Conservation (phyloP, 2,797 vertebrate genomes). For the Pyrocephalus nanus region DNA sequence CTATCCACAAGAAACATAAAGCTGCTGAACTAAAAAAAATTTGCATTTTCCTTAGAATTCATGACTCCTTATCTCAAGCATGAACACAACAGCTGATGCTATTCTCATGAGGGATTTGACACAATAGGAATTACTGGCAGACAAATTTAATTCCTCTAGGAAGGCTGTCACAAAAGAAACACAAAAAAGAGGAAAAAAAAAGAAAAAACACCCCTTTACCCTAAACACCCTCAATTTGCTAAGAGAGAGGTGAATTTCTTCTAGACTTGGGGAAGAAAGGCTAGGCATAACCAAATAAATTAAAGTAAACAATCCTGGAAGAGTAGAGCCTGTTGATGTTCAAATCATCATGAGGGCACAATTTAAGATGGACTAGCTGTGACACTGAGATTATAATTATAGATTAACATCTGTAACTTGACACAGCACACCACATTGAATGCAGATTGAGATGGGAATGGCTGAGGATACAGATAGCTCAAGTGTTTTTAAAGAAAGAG, state of each 20-base stretch:
- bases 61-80: conserved; percentile 67
- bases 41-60: conserved; percentile 65
- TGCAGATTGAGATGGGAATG: not conserved
- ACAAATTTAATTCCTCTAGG: conserved; percentile 63
- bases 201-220: too few species aligned
- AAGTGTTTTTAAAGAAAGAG: not conserved
- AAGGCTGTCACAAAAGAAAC: not conserved
- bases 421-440: not conserved
- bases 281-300: not conserved
- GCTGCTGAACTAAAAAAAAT: conserved; percentile 43
- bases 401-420: not conserved
- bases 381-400: not conserved
- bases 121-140: conserved; percentile 67
- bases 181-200: not conserved
- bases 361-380: not conserved
- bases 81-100: conserved; percentile 69
- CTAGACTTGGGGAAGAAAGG: not conserved
- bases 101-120: conserved; percentile 71
- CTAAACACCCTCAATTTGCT: not conserved
- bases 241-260: conserved; percentile 9
- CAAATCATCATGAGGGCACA: not conserved
- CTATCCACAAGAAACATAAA: conserved; percentile 53
- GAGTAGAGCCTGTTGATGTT: not conserved
- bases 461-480: not conserved
- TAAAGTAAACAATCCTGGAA: not conserved